Percentiles rank a stretch among this genome's conserved stretches.
These are phyloP conservation scores for Isurus oxyrinchus DNA, from an alignment of 2,113 vertebrate genomes.

Conservation along the genomic window DNA sequence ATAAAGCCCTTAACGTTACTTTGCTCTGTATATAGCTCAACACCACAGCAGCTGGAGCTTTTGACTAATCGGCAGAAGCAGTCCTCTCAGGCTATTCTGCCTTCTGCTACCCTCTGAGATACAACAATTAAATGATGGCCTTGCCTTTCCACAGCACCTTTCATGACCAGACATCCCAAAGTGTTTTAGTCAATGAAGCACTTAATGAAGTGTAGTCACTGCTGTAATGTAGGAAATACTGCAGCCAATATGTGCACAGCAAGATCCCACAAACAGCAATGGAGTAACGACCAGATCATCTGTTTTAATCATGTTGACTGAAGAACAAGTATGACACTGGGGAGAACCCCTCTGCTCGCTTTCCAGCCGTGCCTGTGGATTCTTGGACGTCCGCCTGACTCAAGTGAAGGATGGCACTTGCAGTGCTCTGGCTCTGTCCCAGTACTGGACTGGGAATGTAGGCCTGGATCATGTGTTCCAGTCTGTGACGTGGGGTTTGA, in stretches of 20 bases:
- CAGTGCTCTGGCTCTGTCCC: no score
- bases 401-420: no score
- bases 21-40: background rate
- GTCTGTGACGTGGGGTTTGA: background rate
- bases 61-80: background rate
- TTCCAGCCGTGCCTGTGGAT: background rate
- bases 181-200: background rate
- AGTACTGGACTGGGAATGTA: background rate
- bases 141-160: no score
- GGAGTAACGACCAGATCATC: background rate
- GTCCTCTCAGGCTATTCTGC: no score
- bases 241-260: no score
- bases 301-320: background rate
- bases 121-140: no score
- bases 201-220: background rate
- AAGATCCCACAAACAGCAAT: background rate
- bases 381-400: no score
- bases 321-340: background rate
- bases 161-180: background rate
- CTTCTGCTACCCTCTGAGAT: no score
- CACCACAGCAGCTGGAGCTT: background rate
- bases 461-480: background rate
- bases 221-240: background rate
- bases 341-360: background rate
- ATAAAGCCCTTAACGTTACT: background rate